Evolutionary conservation across 2,888 invertebrate genomes (phyloP).

Genomic region (Lithophane leautieri): DNA sequence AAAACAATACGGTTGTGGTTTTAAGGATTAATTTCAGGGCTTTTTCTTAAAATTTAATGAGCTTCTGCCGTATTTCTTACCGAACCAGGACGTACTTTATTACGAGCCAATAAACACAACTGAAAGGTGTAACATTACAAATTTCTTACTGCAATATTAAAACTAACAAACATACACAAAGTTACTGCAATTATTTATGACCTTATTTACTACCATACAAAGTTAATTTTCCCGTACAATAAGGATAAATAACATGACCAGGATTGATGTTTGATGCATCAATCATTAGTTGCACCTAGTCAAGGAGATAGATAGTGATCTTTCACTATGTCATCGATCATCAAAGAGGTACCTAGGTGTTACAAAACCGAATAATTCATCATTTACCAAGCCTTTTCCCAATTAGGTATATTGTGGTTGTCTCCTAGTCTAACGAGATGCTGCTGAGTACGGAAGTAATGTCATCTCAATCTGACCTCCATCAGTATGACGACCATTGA

Average conservation of each 20-base stretch:
- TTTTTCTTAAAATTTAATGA: neutral
- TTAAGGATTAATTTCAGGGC: neutral
- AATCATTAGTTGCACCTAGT: constrained; percentile 34
- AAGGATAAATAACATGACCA: neutral
- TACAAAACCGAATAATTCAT: constrained; percentile 36
- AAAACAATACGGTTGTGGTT: neutral
- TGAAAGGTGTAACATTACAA: constrained; percentile 10
- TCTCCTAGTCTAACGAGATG: neutral
- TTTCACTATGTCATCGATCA: constrained; percentile 36
- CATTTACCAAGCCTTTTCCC: constrained; percentile 11
- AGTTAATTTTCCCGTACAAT: neutral
- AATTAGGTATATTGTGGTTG: constrained; percentile 29
- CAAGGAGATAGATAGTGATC: constrained; percentile 41
- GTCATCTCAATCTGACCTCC: neutral
- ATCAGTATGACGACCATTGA: neutral
- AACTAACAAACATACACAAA: neutral
- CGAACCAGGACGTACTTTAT: neutral
- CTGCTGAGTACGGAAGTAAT: constrained; percentile 1
- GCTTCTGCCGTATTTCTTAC: neutral
- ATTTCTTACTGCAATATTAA: neutral
- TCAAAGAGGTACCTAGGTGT: constrained; percentile 5
- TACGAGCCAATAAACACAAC: neutral
- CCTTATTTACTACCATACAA: neutral
- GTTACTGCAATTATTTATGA: neutral
- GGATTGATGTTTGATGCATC: constrained; percentile 24